Evolutionary conservation across 2,888 invertebrate genomes (phyloP).

Genomic region (Patella ulyssiponensis): DNA sequence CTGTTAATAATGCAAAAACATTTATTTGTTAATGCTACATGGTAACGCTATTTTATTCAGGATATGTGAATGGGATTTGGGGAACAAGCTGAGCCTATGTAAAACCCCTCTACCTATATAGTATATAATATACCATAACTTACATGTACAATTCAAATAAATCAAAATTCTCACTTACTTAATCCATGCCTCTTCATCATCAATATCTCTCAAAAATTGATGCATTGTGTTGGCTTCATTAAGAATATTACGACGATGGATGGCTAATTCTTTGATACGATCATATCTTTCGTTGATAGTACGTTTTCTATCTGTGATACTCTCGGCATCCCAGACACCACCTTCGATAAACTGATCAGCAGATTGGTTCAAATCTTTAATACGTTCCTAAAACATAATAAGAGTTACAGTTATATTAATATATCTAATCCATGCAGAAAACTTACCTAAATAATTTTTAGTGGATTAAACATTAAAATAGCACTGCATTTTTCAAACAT

Average conservation of each 20-base stretch:
- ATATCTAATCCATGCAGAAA: too few relatives aligned
- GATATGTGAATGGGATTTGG: background rate
- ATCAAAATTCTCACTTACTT: conserved; percentile 77
- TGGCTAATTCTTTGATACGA: conserved; percentile 90
- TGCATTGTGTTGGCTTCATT: conserved; percentile 98
- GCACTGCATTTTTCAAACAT: too few relatives aligned
- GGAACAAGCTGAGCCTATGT: too few relatives aligned
- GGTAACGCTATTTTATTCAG: background rate
- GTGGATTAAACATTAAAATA: too few relatives aligned
- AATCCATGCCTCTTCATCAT: conserved; percentile 99
- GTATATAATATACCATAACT: too few relatives aligned
- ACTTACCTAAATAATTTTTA: too few relatives aligned
- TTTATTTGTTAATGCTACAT: background rate
- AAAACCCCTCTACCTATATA: too few relatives aligned
- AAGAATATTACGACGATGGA: conserved; percentile 90
- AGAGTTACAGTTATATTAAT: too few relatives aligned
- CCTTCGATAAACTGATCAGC: conserved; percentile 90
- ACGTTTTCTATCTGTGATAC: conserved; percentile 90
- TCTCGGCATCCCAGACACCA: conserved; percentile 97
- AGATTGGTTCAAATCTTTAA: conserved; percentile 90
- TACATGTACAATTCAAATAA: too few relatives aligned
- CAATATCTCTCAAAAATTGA: conserved; percentile 99
- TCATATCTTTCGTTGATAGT: conserved; percentile 97
- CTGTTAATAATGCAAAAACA: conserved; percentile 70
- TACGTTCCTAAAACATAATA: conserved; percentile 67